Conservation (phyloP, 2,888 invertebrate species). For the Parnassius mnemosyne region DNA sequence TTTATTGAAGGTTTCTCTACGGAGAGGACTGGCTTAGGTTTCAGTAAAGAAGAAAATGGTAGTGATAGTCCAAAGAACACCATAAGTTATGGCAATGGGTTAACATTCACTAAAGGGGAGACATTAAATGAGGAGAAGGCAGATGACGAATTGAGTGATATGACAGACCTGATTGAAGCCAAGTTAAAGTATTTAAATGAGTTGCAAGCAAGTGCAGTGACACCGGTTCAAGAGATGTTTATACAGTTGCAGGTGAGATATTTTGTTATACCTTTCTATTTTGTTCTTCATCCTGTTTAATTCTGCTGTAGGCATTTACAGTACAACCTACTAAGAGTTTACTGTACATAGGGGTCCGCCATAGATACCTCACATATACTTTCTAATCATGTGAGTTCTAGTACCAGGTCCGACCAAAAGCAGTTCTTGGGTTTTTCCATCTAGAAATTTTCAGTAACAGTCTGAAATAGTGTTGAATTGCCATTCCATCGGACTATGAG, state of each 20-base stretch:
- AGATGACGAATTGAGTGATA: constrained; percentile 59
- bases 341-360: no score
- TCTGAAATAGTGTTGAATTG: no score
- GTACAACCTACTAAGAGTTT: no score
- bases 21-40: constrained; percentile 75
- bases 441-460: no score
- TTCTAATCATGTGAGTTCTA: no score
- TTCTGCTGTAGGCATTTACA: no score
- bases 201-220: constrained; percentile 62
- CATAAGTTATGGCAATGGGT: constrained; percentile 64
- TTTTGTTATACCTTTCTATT: not conserved
- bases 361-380: no score
- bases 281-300: not conserved
- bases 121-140: constrained; percentile 65
- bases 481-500: no score
- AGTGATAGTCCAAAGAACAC: constrained; percentile 55
- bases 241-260: constrained; percentile 78
- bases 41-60: constrained; percentile 50
- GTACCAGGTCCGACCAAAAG: no score
- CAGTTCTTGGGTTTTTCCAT: no score
- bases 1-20: constrained; percentile 67
- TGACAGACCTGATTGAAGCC: constrained; percentile 67
- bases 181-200: constrained; percentile 77
- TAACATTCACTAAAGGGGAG: constrained; percentile 78
- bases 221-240: constrained; percentile 79